Percentiles rank a stretch among this genome's conserved stretches.
Evolutionary conservation across 30 jellyfish, hydroid and myxozoan species (phyloP).

Genomic region (Mastigias papua): DNA sequence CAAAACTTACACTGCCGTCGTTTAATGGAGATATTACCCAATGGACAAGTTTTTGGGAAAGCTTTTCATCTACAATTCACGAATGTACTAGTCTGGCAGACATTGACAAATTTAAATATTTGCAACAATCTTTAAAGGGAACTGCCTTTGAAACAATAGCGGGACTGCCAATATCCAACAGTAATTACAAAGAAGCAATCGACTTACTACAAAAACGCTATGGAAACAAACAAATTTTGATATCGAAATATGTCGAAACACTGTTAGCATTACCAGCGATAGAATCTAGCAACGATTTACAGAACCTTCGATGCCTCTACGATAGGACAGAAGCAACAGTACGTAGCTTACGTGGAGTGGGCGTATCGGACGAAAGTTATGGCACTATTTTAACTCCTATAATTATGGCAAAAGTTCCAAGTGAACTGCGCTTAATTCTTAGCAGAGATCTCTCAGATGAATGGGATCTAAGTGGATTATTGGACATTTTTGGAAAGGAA

Average conservation of each 20-base stretch:
- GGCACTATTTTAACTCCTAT: constrained; percentile 23
- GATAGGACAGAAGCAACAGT: constrained; percentile 33
- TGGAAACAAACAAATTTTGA: constrained; percentile 12
- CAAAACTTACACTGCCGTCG: background rate
- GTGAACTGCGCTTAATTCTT: background rate
- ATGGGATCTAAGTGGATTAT: constrained; percentile 7
- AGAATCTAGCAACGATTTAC: background rate
- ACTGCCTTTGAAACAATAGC: constrained; percentile 34
- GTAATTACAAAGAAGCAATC: constrained; percentile 21
- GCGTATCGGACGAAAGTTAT: constrained; percentile 3
- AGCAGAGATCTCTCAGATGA: background rate
- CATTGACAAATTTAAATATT: constrained; percentile 21
- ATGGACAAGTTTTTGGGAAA: constrained; percentile 35
- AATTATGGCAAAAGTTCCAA: constrained; percentile 30
- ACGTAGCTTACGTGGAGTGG: constrained; percentile 20
- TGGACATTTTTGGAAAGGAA: constrained; percentile 6
- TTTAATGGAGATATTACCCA: constrained; percentile 31
- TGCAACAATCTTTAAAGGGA: constrained; percentile 20
- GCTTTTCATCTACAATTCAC: constrained; percentile 15
- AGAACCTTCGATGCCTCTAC: background rate
- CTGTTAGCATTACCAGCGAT: constrained; percentile 21
- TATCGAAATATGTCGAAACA: background rate
- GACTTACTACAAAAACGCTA: constrained; percentile 17
- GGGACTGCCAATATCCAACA: constrained; percentile 16
- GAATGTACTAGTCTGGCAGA: background rate